A percentile compares a stretch with the other conserved stretches of the same genome.
Evolutionary conservation across 2,888 invertebrate species (phyloP).

Genomic region (Tipula vernalis): DNA sequence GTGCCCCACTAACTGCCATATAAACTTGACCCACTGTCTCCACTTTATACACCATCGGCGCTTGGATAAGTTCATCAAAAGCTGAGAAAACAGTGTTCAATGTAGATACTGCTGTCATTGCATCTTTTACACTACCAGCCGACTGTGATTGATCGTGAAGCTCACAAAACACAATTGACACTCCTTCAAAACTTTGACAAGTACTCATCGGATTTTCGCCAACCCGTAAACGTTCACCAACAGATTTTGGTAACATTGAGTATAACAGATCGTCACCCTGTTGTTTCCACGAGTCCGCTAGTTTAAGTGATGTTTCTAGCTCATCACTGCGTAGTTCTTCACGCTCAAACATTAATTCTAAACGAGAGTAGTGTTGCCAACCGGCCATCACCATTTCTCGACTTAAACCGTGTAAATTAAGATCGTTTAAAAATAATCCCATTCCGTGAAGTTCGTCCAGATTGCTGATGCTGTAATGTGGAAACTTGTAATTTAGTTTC

Average conservation of each 20-base stretch:
- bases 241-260: constrained; percentile 81
- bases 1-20: constrained; percentile 85
- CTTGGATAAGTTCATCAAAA: constrained; percentile 72
- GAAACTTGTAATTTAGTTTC: background rate
- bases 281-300: constrained; percentile 74
- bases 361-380: constrained; percentile 71
- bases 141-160: constrained; percentile 19
- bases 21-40: constrained; percentile 86
- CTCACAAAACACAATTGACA: constrained; percentile 35
- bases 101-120: constrained; percentile 69
- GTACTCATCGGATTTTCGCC: constrained; percentile 67
- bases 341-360: constrained; percentile 70
- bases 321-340: constrained; percentile 69
- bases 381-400: constrained; percentile 71
- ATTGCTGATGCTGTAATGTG: constrained; percentile 57
- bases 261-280: constrained; percentile 77
- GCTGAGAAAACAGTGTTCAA: constrained; percentile 79
- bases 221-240: constrained; percentile 65
- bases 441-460: constrained; percentile 70
- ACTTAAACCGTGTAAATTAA: constrained; percentile 75
- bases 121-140: constrained; percentile 34
- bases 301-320: constrained; percentile 60
- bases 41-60: constrained; percentile 81
- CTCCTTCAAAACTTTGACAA: constrained; percentile 51
- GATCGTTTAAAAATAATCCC: constrained; percentile 67